A percentile compares a stretch with the other conserved stretches of the same genome.
These are phyloP conservation scores for Myotis lucifugus DNA, from an alignment of 2,113 vertebrate genomes.

Conservation along the genomic window DNA sequence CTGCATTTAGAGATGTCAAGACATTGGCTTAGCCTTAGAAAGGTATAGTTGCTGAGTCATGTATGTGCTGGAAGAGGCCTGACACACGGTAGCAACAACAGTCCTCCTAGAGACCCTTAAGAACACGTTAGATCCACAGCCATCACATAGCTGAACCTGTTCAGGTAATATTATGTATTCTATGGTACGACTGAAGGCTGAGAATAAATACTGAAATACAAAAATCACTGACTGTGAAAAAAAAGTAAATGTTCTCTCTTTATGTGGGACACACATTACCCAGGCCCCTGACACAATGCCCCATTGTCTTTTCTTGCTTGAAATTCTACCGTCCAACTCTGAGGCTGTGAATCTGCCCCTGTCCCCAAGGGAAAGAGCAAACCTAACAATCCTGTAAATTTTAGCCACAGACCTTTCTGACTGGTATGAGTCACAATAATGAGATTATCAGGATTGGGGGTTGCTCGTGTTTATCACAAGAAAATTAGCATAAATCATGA, in stretches of 20 bases:
- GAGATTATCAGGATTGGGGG: background rate
- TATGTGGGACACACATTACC: background rate
- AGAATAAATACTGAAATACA: conserved; percentile 16
- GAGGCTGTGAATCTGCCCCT: background rate
- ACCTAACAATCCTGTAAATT: background rate
- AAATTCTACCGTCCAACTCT: conserved; percentile 38
- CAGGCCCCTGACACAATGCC: background rate
- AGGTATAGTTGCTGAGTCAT: background rate
- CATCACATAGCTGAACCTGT: background rate
- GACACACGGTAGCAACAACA: background rate
- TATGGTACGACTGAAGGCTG: background rate
- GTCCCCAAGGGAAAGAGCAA: conserved; percentile 2
- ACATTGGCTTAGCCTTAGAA: background rate
- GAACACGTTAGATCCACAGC: background rate
- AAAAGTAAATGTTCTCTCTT: background rate
- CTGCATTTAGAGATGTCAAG: conserved; percentile 20
- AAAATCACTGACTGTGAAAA: background rate
- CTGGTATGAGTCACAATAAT: conserved; percentile 28
- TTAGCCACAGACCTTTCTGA: conserved; percentile 42
- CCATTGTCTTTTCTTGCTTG: conserved; percentile 24
- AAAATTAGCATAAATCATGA: conserved; percentile 51
- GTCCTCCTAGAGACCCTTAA: background rate
- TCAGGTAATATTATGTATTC: background rate
- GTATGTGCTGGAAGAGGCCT: background rate
- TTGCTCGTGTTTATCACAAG: conserved; percentile 22